Evolutionary conservation across 2,797 vertebrate genomes (phyloP).

Genomic region (Eupleurogrammus muticus): DNA sequence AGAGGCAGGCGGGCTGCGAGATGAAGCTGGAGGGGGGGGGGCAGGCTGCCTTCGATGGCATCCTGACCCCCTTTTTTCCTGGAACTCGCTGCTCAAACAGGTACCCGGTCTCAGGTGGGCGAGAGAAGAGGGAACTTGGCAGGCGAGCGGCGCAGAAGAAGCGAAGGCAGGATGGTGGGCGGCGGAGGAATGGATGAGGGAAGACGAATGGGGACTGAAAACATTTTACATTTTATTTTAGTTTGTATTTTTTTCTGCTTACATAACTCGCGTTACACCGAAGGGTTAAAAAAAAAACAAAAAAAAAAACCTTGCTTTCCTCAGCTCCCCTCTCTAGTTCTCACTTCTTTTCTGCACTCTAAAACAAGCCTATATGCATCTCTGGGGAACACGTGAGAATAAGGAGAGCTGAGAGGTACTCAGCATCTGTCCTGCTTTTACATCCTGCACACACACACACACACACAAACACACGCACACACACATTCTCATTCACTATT

Average conservation of each 20-base stretch:
- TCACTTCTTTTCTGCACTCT: constrained; percentile 40
- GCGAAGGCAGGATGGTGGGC: constrained; percentile 43
- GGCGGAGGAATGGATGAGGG: constrained; percentile 19
- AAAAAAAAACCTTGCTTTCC: constrained; percentile 15
- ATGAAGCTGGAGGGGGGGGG: constrained; percentile 42
- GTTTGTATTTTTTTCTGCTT: constrained; percentile 33
- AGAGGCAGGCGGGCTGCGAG: constrained; percentile 46
- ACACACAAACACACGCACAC: constrained; percentile 20
- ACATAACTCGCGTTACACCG: constrained; percentile 30
- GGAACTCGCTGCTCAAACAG: constrained; percentile 65
- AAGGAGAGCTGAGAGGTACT: constrained; percentile 68
- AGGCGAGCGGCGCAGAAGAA: constrained; percentile 47
- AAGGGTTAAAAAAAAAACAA: constrained; percentile 56
- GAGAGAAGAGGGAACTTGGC: constrained; percentile 65
- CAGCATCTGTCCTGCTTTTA: constrained; percentile 64
- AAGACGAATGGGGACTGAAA: constrained; percentile 23
- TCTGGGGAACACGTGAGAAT: constrained; percentile 67
- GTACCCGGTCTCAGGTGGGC: constrained; percentile 73
- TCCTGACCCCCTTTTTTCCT: constrained; percentile 62
- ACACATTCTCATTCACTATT: constrained; percentile 57
- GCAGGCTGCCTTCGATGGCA: constrained; percentile 45
- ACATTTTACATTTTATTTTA: neutral
- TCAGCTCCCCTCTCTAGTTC: constrained; percentile 26
- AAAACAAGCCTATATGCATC: constrained; percentile 63
- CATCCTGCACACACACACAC: constrained; percentile 31